A percentile compares a stretch with the other conserved stretches of the same genome.
Conservation (phyloP, 2,113 vertebrate genomes). For the Epinephelus fuscoguttatus region DNA sequence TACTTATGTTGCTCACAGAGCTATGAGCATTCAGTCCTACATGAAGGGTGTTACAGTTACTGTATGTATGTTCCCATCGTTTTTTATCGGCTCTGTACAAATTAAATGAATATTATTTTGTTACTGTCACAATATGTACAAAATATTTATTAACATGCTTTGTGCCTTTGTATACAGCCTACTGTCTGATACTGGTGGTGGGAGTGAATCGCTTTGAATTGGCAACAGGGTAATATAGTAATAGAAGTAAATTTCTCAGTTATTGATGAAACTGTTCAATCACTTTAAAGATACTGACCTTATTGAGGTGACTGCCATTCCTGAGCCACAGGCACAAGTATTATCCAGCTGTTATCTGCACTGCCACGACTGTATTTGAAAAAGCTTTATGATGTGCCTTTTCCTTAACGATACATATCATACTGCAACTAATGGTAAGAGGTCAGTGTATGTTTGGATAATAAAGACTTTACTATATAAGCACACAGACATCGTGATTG, state of each 20-base stretch:
- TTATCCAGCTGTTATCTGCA: constrained; percentile 54
- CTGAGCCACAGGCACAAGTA: constrained; percentile 70
- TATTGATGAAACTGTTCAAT: constrained; percentile 34
- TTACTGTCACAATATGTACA: constrained; percentile 55
- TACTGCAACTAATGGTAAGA: constrained; percentile 37
- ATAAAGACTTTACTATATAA: constrained; percentile 56
- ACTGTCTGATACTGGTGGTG: constrained; percentile 54
- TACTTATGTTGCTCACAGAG: constrained; percentile 24
- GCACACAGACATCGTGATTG: background rate
- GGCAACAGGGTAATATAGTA: constrained; percentile 29
- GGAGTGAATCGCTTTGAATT: constrained; percentile 37
- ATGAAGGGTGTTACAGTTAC: constrained; percentile 46
- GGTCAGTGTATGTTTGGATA: constrained; percentile 45
- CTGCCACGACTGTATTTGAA: constrained; percentile 59
- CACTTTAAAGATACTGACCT: constrained; percentile 26
- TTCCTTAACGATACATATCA: constrained; percentile 59
- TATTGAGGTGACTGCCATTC: constrained; percentile 63
- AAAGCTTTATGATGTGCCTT: constrained; percentile 66
- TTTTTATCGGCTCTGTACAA: constrained; percentile 69
- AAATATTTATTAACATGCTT: constrained; percentile 76
- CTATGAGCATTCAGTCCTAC: constrained; percentile 21
- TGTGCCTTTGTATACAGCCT: constrained; percentile 67
- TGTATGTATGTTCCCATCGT: constrained; percentile 56
- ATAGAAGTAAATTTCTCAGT: constrained; percentile 17
- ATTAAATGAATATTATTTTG: constrained; percentile 68